Conservation (phyloP, 2,888 invertebrate species). For the Lepidonotus clava region DNA sequence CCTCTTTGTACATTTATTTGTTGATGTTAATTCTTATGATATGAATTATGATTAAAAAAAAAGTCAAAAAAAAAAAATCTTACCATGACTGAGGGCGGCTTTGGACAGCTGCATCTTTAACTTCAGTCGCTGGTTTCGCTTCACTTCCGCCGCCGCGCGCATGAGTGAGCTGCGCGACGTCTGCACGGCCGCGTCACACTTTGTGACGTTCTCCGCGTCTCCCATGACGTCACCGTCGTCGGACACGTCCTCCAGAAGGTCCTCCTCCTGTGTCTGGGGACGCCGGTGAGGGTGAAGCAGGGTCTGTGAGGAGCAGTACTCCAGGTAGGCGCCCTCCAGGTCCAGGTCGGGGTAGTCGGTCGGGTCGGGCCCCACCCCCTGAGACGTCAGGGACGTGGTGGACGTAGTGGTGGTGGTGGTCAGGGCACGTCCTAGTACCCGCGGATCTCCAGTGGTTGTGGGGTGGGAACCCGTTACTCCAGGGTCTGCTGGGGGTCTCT, state of each 20-base stretch:
- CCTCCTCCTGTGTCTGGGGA: neutral
- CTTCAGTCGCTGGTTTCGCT: neutral
- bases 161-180: constrained; percentile 28
- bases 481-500: no score
- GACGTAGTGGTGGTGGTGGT: neutral
- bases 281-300: constrained; percentile 1
- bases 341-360: neutral
- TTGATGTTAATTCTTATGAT: no score
- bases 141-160: constrained; percentile 29
- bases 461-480: no score
- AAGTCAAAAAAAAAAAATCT: no score
- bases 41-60: no score
- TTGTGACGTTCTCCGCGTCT: neutral
- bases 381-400: neutral
- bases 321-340: neutral
- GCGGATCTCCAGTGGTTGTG: neutral
- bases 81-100: no score
- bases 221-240: neutral
- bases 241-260: neutral
- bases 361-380: neutral
- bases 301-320: constrained; percentile 20
- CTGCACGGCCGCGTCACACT: constrained; percentile 44
- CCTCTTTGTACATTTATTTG: no score
- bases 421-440: neutral
- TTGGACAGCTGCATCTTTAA: neutral